Evolutionary conservation across 2,888 invertebrate genomes (phyloP).

Genomic region (Melanotus villosus): DNA sequence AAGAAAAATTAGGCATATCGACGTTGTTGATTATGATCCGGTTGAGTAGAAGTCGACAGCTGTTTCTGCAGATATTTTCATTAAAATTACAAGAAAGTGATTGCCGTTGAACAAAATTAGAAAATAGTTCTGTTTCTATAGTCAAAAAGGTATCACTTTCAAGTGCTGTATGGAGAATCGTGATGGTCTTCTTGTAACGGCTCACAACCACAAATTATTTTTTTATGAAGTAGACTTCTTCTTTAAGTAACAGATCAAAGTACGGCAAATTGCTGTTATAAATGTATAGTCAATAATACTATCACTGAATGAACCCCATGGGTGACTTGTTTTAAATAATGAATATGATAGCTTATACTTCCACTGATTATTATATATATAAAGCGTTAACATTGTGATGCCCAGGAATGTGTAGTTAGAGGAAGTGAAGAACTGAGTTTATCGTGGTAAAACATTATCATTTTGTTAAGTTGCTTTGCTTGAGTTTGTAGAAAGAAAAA

Average conservation of each 20-base stretch:
- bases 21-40: background rate
- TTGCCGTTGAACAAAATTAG: too few species aligned
- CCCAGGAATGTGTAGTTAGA: slow-evolving; percentile 6
- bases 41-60: background rate
- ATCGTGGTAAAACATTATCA: background rate
- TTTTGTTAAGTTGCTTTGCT: slow-evolving; percentile 20
- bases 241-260: slow-evolving; percentile 16
- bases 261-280: slow-evolving; percentile 44
- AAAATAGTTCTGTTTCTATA: too few species aligned
- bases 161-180: too few species aligned
- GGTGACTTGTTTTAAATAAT: slow-evolving; percentile 44
- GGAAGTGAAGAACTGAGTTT: slow-evolving; percentile 4
- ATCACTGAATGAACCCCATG: slow-evolving; percentile 43
- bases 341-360: slow-evolving; percentile 64
- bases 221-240: background rate
- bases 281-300: slow-evolving; percentile 44
- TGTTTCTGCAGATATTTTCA: background rate
- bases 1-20: background rate
- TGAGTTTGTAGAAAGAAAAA: background rate
- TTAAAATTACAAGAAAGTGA: too few species aligned
- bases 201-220: too few species aligned
- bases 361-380: slow-evolving; percentile 60
- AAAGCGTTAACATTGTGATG: slow-evolving; percentile 47
- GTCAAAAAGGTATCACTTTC: too few species aligned
- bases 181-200: too few species aligned